A percentile compares a stretch with the other conserved stretches of the same genome.
Evolutionary conservation across 30 jellyfish, hydroid and myxozoan genomes (phyloP).

Genomic region (Hydra vulgaris): DNA sequence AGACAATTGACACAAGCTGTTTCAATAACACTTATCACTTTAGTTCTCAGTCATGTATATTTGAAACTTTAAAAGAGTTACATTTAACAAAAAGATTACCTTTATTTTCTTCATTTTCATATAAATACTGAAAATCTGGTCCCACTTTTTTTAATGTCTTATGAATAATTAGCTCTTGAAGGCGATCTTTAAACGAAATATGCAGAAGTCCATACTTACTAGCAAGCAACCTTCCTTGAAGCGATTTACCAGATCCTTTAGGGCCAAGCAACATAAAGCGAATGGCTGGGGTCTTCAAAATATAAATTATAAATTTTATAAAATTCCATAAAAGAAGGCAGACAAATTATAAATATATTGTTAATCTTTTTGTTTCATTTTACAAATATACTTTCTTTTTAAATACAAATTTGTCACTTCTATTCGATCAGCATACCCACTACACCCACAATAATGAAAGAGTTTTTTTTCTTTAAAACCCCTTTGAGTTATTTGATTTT

Average conservation of each 20-base stretch:
- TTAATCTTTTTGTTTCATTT: too few species aligned
- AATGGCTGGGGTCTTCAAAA: constrained; percentile 71
- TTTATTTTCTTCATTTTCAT: constrained; percentile 32
- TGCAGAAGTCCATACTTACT: constrained; percentile 79
- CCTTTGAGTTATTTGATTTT: too few species aligned
- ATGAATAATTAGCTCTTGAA: constrained; percentile 75
- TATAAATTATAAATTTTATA: not conserved
- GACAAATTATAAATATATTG: not conserved
- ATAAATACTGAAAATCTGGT: constrained; percentile 62
- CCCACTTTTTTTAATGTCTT: constrained; percentile 81
- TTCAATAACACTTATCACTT: too few species aligned
- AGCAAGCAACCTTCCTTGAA: constrained; percentile 72
- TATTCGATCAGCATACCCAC: too few species aligned
- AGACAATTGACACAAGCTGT: too few species aligned
- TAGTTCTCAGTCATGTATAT: too few species aligned
- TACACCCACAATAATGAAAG: too few species aligned
- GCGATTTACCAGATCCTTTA: constrained; percentile 92
- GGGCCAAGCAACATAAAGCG: constrained; percentile 78
- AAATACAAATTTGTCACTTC: too few species aligned
- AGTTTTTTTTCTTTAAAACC: too few species aligned
- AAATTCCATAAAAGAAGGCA: not conserved
- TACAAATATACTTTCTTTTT: too few species aligned
- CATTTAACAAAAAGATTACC: constrained; percentile 8
- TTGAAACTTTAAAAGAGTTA: too few species aligned
- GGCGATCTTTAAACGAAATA: constrained; percentile 81